Evolutionary conservation across 1,140 invertebrate genomes (phyloP).

Genomic region (Homalodisca vitripennis): DNA sequence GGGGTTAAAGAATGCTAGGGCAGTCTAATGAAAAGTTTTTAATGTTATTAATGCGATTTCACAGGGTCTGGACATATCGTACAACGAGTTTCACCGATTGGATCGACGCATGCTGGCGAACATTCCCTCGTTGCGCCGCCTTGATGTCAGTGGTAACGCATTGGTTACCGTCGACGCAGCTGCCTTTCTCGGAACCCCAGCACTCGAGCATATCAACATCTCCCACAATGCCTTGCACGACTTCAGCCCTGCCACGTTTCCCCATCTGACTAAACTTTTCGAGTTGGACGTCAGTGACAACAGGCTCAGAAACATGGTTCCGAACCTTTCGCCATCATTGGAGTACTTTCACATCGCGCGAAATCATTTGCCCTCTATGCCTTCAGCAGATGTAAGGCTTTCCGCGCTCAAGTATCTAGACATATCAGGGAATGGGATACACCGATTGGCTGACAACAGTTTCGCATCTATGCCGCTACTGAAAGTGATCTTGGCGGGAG

Average conservation of each 20-base stretch:
- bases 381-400: slow-evolving; percentile 64
- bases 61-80: slow-evolving; percentile 71
- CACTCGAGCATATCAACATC: slow-evolving; percentile 62
- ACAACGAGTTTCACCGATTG: slow-evolving; percentile 70
- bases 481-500: slow-evolving; percentile 69
- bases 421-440: slow-evolving; percentile 72
- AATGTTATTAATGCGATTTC: no score
- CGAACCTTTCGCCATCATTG: slow-evolving; percentile 69
- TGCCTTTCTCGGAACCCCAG: slow-evolving; percentile 66
- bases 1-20: no score
- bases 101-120: slow-evolving; percentile 69
- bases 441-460: slow-evolving; percentile 62
- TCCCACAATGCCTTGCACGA: slow-evolving; percentile 42
- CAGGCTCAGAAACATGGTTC: slow-evolving; percentile 59
- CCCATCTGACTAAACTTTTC: slow-evolving; percentile 68
- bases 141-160: slow-evolving; percentile 79
- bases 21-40: no score
- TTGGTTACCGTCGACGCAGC: slow-evolving; percentile 67
- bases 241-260: slow-evolving; percentile 57
- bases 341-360: slow-evolving; percentile 73
- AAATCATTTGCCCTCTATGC: slow-evolving; percentile 69
- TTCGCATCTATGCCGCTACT: slow-evolving; percentile 68
- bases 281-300: slow-evolving; percentile 79
- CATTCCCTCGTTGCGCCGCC: slow-evolving; percentile 67
- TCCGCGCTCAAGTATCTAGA: slow-evolving; percentile 70